Conservation (phyloP, 2,888 invertebrate species). For the Alcis repandata region DNA sequence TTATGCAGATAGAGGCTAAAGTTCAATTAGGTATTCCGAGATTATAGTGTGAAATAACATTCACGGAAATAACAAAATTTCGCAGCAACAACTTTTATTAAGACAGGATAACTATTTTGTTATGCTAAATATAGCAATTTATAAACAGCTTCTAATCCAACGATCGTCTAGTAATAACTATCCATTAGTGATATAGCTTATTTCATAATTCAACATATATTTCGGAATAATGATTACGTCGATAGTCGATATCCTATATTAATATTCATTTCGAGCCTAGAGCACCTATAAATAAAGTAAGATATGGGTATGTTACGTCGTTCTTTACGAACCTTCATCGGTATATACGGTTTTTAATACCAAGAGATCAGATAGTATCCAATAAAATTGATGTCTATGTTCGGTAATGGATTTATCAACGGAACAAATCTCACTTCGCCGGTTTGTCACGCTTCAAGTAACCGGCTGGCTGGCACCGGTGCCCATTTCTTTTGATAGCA, state of each 20-base stretch:
- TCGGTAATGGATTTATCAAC: constrained; percentile 38
- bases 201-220: constrained; percentile 58
- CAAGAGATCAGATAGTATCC: constrained; percentile 24
- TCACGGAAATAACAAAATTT: constrained; percentile 31
- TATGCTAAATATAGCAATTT: constrained; percentile 49
- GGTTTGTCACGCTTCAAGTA: constrained; percentile 39
- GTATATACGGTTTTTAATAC: constrained; percentile 26
- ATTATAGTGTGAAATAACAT: neutral
- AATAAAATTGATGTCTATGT: constrained; percentile 37
- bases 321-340: constrained; percentile 24
- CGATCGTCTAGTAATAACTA: constrained; percentile 48
- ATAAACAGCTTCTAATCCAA: constrained; percentile 52
- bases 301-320: constrained; percentile 18
- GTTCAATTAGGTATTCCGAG: constrained; percentile 23
- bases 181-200: constrained; percentile 52
- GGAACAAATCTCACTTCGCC: constrained; percentile 38
- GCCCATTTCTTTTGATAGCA: constrained; percentile 41
- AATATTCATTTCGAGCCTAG: constrained; percentile 48
- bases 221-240: constrained; percentile 52
- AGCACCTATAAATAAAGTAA: constrained; percentile 30
- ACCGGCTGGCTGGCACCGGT: constrained; percentile 29
- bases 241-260: constrained; percentile 45
- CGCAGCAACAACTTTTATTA: constrained; percentile 31
- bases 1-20: constrained; percentile 25
- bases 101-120: constrained; percentile 28